Base-by-base conservation (phyloP, 2,797 vertebrate species). In the Margarornis squamiger region DNA sequence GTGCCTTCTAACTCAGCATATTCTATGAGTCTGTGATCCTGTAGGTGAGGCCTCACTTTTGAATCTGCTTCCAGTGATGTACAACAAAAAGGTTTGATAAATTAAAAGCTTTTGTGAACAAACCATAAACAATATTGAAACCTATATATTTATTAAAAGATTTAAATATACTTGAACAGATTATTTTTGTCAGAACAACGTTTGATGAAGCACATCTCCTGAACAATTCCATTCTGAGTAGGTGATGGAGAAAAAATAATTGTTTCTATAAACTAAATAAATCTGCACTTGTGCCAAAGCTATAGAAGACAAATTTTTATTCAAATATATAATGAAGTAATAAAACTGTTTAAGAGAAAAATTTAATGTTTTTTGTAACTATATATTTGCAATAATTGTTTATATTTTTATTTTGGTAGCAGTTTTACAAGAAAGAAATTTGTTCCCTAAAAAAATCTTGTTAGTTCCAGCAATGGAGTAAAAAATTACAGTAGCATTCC, bases 321-420 rank as follows among this genome's bases (percentile, higher is more conserved):
- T 93, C 95, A 97, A 95, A 91, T 93, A 94, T 38, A 36, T 94
- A 96, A 59, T 95, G 88, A 97, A 96, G 97, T 96, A 97, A 97
- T 98, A 98, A 98, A 98, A 76, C 97, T 98, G 97, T 46, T 97
- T 93, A 95, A 83, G 46, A 88, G 95, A 97, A 38, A 97, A 97
- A 98, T 97, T 97, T 98, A 98, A 95, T 95, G 96, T 34, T 85
- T 97, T 90, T 92, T 58, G 89, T 87, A 91, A 73, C 97, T 76
- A 96, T 97, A 97, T 98, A 96, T 98, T 97, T 97, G 48, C 95
- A 96, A 86, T 97, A 98, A 97, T 97, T 98, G 95, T 97, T 98
- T 97, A 92, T 95, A 95, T 85, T 97, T 97, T 97, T 97, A 97
- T 97, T 97, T 97, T 97, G 97, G 91, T 93, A 93, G 51, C 41